Evolutionary conservation across 2,888 invertebrate species (phyloP), one percentile per base, ranked within the genome.

Genomic region (Druceiella hillmani): DNA sequence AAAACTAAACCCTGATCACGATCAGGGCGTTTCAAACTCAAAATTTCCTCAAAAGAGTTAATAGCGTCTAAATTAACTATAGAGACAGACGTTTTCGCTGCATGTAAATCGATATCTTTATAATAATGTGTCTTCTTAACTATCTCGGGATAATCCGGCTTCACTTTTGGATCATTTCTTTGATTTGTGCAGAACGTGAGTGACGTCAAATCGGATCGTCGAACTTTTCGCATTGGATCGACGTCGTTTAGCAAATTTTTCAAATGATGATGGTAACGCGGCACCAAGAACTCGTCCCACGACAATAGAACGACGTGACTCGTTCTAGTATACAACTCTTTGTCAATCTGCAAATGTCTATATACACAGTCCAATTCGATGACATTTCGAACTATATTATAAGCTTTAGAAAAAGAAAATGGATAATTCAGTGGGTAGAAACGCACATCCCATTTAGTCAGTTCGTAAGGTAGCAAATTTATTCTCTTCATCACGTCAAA

Each of bases 381-480:
- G 20, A 81, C 68, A 50, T 63, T 64, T 30, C 66, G 52, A 1
- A 72, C 61, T 46, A 71, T 59, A 17, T 59, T 58, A 48, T 71
- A 71, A 3, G 70, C 67, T 39, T 75, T 66, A 16, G 69, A 62
- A 50, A 67, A 65, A 29, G 70, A 52, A 50, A 75, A 75, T 2
- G 83, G 83, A 54, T 79, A 81, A 56, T 83, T 83, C 64, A 83
- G 75, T 2, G 79, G 76, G 36, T 79, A 66, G 43, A 78, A 75
- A 39, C 77, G 69, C 34, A 78, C 72, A 13, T 65, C 66, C 55
- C 79, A 70, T 34, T 70, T 64, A 5, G 69, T 68, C 7, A 72
- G 64, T 48, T 72, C 71, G 7, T 61, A 35, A 3, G 72, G 70
- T 28, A 72, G 49, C 34, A 71, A 52, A 48, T 69, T 69, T 13